phyloP scores from a whole-genome alignment of 1,140 invertebrate species.

The Leptinotarsa defecta region DNA sequence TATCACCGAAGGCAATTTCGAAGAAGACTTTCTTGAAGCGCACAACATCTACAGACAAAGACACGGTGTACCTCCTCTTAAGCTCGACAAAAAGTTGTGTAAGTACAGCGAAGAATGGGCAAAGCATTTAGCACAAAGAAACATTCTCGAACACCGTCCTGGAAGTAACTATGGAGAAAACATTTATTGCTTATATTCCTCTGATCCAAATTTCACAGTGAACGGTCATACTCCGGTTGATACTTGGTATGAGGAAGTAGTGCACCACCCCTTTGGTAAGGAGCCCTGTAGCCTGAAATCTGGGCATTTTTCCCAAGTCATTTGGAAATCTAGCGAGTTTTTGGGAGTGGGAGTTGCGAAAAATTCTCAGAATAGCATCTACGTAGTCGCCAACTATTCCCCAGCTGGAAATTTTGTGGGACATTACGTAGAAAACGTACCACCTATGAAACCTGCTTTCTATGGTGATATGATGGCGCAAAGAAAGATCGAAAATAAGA shows the following conservation, averaged over 20 bases:
- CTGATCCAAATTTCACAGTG: conserved; percentile 70
- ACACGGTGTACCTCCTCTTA: conserved; percentile 70
- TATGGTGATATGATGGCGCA: conserved; percentile 32
- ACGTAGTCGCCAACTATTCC: conserved; percentile 85
- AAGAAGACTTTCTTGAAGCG: conserved; percentile 60
- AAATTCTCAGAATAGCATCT: conserved; percentile 71
- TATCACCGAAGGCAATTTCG: conserved; percentile 44
- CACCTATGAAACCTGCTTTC: conserved; percentile 51
- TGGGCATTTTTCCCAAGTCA: conserved; percentile 76
- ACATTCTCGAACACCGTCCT: conserved; percentile 74
- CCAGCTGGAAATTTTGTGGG: conserved; percentile 86
- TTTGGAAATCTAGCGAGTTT: conserved; percentile 79
- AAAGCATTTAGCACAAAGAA: conserved; percentile 69
- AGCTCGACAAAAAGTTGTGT: conserved; percentile 61
- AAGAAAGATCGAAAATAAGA: conserved; percentile 5
- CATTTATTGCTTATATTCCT: conserved; percentile 76
- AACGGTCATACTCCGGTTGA: conserved; percentile 73
- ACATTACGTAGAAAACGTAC: conserved; percentile 76
- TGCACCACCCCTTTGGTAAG: conserved; percentile 63
- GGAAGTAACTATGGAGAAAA: conserved; percentile 82
- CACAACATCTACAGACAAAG: conserved; percentile 78
- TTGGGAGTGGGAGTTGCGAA: conserved; percentile 78
- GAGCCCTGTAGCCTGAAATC: conserved; percentile 71
- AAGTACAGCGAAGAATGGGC: conserved; percentile 85
- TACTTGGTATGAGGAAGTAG: conserved; percentile 71